Conservation (phyloP, 2,888 invertebrate genomes). For the Onthophagus sagittarius region DNA sequence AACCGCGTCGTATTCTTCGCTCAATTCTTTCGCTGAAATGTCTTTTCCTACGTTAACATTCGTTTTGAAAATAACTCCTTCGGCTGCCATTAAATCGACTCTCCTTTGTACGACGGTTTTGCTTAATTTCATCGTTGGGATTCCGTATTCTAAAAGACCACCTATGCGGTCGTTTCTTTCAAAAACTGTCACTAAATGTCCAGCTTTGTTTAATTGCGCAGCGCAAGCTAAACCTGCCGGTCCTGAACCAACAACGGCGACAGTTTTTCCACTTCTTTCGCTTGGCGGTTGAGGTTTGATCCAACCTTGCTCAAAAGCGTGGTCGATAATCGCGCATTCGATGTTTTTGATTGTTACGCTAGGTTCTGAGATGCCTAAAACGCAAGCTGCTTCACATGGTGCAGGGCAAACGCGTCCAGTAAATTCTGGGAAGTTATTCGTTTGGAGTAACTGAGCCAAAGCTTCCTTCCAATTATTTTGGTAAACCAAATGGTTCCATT, state of each 20-base stretch:
- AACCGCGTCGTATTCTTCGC: slow-evolving; percentile 74
- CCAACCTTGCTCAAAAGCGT: slow-evolving; percentile 96
- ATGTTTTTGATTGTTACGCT: slow-evolving; percentile 99
- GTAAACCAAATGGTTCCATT: slow-evolving; percentile 98
- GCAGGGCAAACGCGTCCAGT: slow-evolving; percentile 81
- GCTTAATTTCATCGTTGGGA: slow-evolving; percentile 97
- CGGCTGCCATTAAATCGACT: slow-evolving; percentile 78
- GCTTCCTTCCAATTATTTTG: slow-evolving; percentile 93
- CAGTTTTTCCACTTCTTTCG: slow-evolving; percentile 44
- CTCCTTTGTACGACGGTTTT: slow-evolving; percentile 91
- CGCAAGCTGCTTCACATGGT: slow-evolving; percentile 98
- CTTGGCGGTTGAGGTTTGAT: slow-evolving; percentile 65
- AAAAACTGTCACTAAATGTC: slow-evolving; percentile 93
- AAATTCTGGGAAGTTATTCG: slow-evolving; percentile 93
- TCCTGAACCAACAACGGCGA: slow-evolving; percentile 92
- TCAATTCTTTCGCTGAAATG: slow-evolving; percentile 69
- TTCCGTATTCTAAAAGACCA: slow-evolving; percentile 94
- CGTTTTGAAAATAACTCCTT: slow-evolving; percentile 83
- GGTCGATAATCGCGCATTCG: slow-evolving; percentile 97
- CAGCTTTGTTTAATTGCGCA: slow-evolving; percentile 95
- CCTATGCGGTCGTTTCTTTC: slow-evolving; percentile 95
- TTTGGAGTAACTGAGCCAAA: slow-evolving; percentile 86
- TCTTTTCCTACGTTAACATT: slow-evolving; percentile 89
- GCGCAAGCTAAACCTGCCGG: slow-evolving; percentile 94
- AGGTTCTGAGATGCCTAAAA: slow-evolving; percentile 88